Evolutionary conservation across 53 echinoderm and acorn worm species (phyloP), one percentile per base, ranked within the genome.

Genomic region (Paelopatides confundens): DNA sequence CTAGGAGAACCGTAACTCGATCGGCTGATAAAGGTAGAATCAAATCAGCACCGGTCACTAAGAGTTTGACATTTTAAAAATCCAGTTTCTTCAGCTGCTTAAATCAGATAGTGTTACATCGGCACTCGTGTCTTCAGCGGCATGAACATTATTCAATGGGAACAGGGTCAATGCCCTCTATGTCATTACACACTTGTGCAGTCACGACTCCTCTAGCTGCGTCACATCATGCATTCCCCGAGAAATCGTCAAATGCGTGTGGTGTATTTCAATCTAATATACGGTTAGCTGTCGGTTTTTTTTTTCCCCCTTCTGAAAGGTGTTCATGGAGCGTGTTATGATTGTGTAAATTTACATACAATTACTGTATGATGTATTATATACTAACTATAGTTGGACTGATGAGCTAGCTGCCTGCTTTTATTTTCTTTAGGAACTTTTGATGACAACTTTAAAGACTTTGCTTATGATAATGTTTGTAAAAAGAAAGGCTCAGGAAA

Each of bases 131-230:
- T 81, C 8, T 14, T 36, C n/a, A n/a, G 40, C 32, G 33, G 46
- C 58, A 47, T 4, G 58, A 81, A 29, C 49, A 34, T 15, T 31
- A 23, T 33, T 34, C 10, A 12, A 33, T 78, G 49, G 17, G 30
- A 78, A 35, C 58, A 81, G 58, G 81, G 81, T 81, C 81, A 81
- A 50, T 52, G 81, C 81, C 81, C 81, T 81, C 81, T 81, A 47
- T 81, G 81, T 81, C 81, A 81, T 32, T 81, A 31, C 32, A 81
- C 81, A 34, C 81, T 40, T 15, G 24, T 12, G 21, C 29, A 26
- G 47, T 48, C 50, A 40, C 31, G 8, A 37, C 35, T 23, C n/a
- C n/a, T n/a, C n/a, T 47, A 52, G 52, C 31, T 51, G 28, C 33
- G 33, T 50, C 52, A 53, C 52, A 50, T 49, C 33, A 17, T 50